Evolutionary conservation across 2,797 vertebrate genomes (phyloP), one percentile per base, ranked within the genome.

Genomic region (Choloepus didactylus): DNA sequence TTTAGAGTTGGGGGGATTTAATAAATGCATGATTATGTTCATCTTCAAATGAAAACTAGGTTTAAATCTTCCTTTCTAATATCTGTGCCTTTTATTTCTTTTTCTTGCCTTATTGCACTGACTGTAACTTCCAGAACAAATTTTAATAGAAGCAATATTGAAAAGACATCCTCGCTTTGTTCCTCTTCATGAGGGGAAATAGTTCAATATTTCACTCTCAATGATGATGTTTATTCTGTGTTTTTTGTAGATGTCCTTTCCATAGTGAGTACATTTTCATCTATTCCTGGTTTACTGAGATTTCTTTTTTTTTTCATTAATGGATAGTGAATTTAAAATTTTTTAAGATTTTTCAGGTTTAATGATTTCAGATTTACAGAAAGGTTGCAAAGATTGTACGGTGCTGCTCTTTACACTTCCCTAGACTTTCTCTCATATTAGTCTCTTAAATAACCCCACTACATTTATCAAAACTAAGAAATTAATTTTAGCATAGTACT

Each of bases 61-160:
- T 54, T 84, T 75, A 85, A 94, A 38, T 73, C 46, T 84, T 16
- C 29, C 27, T 92, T 84, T 91, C 35, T 59, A 73, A 83, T 73
- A 9, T 95, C 27, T 59, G 6, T 77, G 54, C 23, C 19, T 27
- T 93, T 96, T 69, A 86, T 69, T 90, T 82, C 29, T 75, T 89
- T 96, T 94, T 89, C 91, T 86, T 97, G 49, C 56, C 27, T 83
- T 92, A 79, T 92, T 79, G 59, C 56, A 75, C 51, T 94, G 72
- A 59, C 64, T 86, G 27, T 44, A 27, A 72, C 59, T 27, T 69
- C 21, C 35, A 59, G 19, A 92, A 82, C n/a, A 46, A 11, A 92
- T 70, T 82, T 88, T 62, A 82, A 89, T 15, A 79, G 25, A 87
- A 89, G 9, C 23, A 10, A 91, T 95, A 76, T 87, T 87, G 9